Evolutionary conservation across 2,888 invertebrate species (phyloP), one percentile per base, ranked within the genome.

Genomic region (Limnephilus auricula): DNA sequence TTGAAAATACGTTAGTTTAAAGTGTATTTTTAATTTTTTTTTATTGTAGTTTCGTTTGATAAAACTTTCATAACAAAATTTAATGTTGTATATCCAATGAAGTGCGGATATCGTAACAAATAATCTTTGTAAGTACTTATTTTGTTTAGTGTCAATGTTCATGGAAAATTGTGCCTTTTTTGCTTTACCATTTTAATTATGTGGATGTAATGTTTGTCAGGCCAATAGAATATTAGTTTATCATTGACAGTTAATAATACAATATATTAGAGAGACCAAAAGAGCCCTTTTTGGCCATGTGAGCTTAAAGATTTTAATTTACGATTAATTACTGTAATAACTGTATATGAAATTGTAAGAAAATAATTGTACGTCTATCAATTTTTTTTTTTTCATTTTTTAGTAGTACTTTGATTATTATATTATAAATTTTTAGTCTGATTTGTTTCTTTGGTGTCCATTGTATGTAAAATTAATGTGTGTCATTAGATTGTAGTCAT

Each of bases 261-360:
- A 78, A 79, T 88, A 88, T 34, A 88, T 90, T 79, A 88, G 86
- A 79, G 79, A 65, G 90, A 90, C 90, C 90, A 86, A 32, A 45
- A 90, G 90, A 31, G 90, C 90, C 90, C 79, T 86, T 90, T 90
- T 90, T 90, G 90, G 90, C 86, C 90, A 32, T 86, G 86, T 87
- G 90, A 90, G 90, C 90, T 90, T 90, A 90, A 86, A 88, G 25
- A 40, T 85, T 88, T 88, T 79, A 79, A 31, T 88, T 88, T 88
- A 12, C 37, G 30, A 88, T 88, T 78, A 79, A 78, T 65, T 65
- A 65, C 78, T 32, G 78, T 87, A 37, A 30, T 45, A n/a, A 45
- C 50, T 45, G 86, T 88, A 78, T 79, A 88, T 30, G 79, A 78
- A 88, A n/a, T 87, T 25, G 79, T 34, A 78, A 18, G 9, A 31